phyloP scores from a whole-genome alignment of 2,113 vertebrate genomes.

The Sclerurus mexicanus region DNA sequence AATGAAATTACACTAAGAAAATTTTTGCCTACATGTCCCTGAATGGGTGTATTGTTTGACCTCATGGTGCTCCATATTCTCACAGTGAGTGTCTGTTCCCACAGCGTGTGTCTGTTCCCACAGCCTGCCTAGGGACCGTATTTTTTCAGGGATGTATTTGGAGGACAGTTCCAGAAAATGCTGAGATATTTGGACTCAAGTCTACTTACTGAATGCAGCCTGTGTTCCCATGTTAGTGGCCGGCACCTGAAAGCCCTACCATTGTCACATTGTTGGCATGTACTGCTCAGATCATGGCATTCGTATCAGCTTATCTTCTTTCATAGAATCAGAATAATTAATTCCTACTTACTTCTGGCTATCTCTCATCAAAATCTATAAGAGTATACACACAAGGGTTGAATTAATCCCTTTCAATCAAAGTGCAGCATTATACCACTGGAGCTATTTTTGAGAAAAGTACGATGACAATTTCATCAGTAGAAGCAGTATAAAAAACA shows the following conservation, averaged over 20 bases:
- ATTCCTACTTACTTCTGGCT: background rate
- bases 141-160: background rate
- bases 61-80: accelerated
- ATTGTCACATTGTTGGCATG: accelerated
- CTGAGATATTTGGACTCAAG: background rate
- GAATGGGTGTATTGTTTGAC: background rate
- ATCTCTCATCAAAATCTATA: background rate
- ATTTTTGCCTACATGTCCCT: background rate
- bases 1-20: background rate
- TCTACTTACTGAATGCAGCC: background rate
- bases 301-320: background rate
- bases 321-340: background rate
- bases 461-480: background rate
- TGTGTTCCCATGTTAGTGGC: background rate
- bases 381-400: background rate
- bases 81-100: background rate
- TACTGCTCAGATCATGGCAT: background rate
- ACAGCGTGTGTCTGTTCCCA: background rate
- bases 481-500: background rate
- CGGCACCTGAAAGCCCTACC: background rate
- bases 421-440: background rate
- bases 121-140: background rate
- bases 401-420: background rate
- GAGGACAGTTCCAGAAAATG: background rate
- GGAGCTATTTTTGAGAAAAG: background rate